phyloP scores from a whole-genome alignment of 1,140 invertebrate species.

The Drosophila paulistorum region DNA sequence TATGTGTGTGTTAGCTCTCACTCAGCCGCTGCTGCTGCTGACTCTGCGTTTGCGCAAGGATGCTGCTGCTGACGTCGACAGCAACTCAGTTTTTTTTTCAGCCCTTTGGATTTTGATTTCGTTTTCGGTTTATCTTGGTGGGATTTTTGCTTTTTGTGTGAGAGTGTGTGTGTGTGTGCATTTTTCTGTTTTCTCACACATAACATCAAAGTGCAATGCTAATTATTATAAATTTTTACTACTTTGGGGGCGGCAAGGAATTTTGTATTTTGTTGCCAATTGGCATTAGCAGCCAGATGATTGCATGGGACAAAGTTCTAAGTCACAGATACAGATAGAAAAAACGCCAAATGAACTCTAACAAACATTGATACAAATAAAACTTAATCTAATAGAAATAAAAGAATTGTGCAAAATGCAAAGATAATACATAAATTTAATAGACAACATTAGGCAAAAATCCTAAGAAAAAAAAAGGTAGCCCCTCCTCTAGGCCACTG shows the following conservation, averaged over 20 bases:
- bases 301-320: slow-evolving; percentile 61
- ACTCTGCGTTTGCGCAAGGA: slow-evolving; percentile 52
- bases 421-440: not conserved
- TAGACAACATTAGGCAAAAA: slow-evolving; percentile 18
- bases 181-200: slow-evolving; percentile 44
- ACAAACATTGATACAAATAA: slow-evolving; percentile 21
- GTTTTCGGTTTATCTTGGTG: slow-evolving; percentile 2
- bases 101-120: slow-evolving; percentile 46
- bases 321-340: not conserved
- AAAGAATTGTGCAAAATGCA: not conserved
- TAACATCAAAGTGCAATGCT: slow-evolving; percentile 50
- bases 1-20: slow-evolving; percentile 6
- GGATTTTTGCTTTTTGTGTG: not conserved
- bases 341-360: slow-evolving; percentile 53
- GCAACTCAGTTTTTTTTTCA: not conserved
- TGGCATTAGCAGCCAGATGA: slow-evolving; percentile 10
- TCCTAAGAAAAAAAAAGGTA: slow-evolving; percentile 29
- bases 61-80: slow-evolving; percentile 26
- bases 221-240: slow-evolving; percentile 32
- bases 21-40: not conserved
- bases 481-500: slow-evolving; percentile 15
- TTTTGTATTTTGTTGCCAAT: not conserved
- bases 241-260: slow-evolving; percentile 8
- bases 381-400: not conserved
- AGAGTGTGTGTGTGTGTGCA: not conserved